Conservation (phyloP, 2,113 vertebrate genomes). For the Pterophyllum scalare region DNA sequence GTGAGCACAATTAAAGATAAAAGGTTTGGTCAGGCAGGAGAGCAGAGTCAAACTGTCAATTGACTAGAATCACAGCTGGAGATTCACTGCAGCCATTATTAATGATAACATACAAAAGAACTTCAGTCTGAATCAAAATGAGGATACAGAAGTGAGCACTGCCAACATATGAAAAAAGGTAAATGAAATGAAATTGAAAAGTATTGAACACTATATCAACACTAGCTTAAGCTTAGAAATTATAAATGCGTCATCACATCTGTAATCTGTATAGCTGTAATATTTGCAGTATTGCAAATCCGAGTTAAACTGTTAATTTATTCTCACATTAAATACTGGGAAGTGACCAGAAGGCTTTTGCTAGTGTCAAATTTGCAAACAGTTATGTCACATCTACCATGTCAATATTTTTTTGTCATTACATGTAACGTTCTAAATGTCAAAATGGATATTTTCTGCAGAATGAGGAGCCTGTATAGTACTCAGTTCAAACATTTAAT, state of each 20-base stretch:
- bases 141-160: not conserved
- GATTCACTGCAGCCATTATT: not conserved
- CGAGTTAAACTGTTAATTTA: not conserved
- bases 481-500: not conserved
- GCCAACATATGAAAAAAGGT: not conserved
- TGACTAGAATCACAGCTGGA: constrained; percentile 54
- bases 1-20: constrained; percentile 76
- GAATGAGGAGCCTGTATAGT: not conserved
- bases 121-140: not conserved
- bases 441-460: not conserved
- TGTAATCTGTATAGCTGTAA: not conserved
- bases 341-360: not conserved
- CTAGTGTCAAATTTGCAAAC: not conserved
- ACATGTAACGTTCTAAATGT: not conserved
- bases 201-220: not conserved
- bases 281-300: not conserved
- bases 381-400: not conserved
- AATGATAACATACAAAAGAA: not conserved
- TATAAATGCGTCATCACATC: not conserved
- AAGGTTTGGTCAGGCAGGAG: constrained; percentile 78
- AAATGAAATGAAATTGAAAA: not conserved
- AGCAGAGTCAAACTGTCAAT: constrained; percentile 73
- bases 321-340: not conserved
- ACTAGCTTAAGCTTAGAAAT: not conserved
- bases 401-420: not conserved